phyloP scores from a whole-genome alignment of 2,888 invertebrate species.

The Drosophila macrospina region DNA sequence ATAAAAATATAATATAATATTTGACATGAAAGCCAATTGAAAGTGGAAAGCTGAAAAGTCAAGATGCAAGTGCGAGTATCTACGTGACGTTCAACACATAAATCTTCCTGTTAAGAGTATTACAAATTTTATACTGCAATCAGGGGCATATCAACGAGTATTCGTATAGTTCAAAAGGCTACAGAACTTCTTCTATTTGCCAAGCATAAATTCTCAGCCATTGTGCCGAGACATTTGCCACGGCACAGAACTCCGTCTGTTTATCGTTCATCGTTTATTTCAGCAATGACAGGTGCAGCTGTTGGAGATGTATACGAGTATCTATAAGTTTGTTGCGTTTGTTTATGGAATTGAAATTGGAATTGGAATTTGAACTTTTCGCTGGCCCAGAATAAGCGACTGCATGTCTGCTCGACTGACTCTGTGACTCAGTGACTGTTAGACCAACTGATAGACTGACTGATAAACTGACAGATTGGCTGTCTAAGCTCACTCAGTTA shows the following conservation, averaged over 20 bases:
- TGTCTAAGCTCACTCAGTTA: slow-evolving; percentile 54
- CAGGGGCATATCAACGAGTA: slow-evolving; percentile 30
- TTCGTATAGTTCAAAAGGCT: slow-evolving; percentile 61
- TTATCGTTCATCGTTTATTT: slow-evolving; percentile 68
- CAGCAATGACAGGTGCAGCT: slow-evolving; percentile 79
- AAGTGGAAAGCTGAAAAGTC: slow-evolving; percentile 16
- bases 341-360: slow-evolving; percentile 71
- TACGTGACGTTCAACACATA: slow-evolving; percentile 40
- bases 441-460: slow-evolving; percentile 20
- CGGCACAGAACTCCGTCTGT: slow-evolving; percentile 46
- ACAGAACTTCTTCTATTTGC: slow-evolving; percentile 53
- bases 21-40: slow-evolving; percentile 11
- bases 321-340: slow-evolving; percentile 55
- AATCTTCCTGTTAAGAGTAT: slow-evolving; percentile 41
- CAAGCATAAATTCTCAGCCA: slow-evolving; percentile 64
- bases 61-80: slow-evolving; percentile 2
- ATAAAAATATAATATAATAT: slow-evolving; percentile 2
- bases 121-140: slow-evolving; percentile 42
- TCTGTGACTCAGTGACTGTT: slow-evolving; percentile 42
- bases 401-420: slow-evolving; percentile 32
- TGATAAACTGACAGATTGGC: slow-evolving; percentile 25
- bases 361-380: slow-evolving; percentile 68
- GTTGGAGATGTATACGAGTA: slow-evolving; percentile 33
- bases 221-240: slow-evolving; percentile 56
- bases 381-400: slow-evolving; percentile 42